These are phyloP conservation scores for Myathropa florea DNA, from an alignment of 2,888 invertebrate species.

Conservation along the genomic window DNA sequence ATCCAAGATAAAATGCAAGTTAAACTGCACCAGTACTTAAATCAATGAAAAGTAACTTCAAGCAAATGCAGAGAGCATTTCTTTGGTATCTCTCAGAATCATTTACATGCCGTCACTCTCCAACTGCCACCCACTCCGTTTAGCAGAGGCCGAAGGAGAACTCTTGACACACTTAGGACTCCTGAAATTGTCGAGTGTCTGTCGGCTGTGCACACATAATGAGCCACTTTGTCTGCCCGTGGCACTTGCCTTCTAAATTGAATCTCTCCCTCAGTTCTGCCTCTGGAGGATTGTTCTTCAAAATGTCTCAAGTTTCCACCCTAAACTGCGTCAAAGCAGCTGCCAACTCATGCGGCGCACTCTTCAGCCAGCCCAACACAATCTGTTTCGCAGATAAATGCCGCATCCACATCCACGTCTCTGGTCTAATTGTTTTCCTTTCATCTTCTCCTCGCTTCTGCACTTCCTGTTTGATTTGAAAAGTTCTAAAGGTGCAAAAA, in stretches of 20 bases:
- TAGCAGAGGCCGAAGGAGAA: background rate
- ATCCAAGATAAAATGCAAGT: too few species aligned
- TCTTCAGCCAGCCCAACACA: too few species aligned
- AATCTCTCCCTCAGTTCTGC: background rate
- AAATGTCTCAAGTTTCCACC: background rate
- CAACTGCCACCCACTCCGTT: background rate
- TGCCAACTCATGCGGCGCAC: background rate
- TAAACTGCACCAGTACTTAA: background rate
- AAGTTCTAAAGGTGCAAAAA: constrained; percentile 28
- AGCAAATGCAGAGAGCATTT: background rate
- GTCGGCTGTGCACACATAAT: background rate
- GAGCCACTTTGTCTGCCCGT: background rate
- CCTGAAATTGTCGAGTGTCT: background rate
- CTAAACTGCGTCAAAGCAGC: background rate
- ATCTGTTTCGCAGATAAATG: too few species aligned
- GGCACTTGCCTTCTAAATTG: background rate
- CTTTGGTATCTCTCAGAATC: background rate
- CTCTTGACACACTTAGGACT: background rate
- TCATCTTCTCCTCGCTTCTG: background rate
- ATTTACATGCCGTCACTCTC: background rate
- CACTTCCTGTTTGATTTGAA: constrained; percentile 37
- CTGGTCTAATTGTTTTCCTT: background rate
- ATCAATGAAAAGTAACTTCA: background rate
- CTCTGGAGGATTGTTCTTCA: background rate
- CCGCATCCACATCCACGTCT: background rate